Percentiles rank a stretch among this genome's conserved stretches.
These are phyloP conservation scores for Hypanus sabinus DNA, from an alignment of 2,113 vertebrate genomes.

Conservation along the genomic window DNA sequence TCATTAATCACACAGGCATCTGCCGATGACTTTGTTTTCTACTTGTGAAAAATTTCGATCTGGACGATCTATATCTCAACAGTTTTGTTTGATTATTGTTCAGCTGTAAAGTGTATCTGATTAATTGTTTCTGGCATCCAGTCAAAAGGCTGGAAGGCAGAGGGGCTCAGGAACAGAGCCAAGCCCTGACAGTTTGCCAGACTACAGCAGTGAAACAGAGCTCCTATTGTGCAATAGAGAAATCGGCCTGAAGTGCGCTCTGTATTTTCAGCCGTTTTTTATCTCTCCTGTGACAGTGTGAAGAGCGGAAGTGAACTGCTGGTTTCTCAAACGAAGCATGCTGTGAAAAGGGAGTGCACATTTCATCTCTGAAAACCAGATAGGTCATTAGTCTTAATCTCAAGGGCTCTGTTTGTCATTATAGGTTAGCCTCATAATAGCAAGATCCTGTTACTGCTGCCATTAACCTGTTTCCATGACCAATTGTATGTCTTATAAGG, in stretches of 20 bases:
- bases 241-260: conserved; percentile 50
- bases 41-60: conserved; percentile 53
- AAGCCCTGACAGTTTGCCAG: conserved; percentile 53
- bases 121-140: conserved; percentile 64
- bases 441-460: neutral
- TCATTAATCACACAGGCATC: conserved; percentile 66
- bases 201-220: conserved; percentile 53
- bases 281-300: conserved; percentile 45
- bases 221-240: conserved; percentile 46
- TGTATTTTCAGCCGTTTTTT: conserved; percentile 45
- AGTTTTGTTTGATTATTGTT: conserved; percentile 50
- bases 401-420: conserved; percentile 21
- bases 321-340: conserved; percentile 35
- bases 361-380: conserved; percentile 37
- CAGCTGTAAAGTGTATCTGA: conserved; percentile 59
- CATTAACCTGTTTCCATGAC: conserved; percentile 6
- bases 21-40: conserved; percentile 52
- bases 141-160: conserved; percentile 61
- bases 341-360: conserved; percentile 36
- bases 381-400: conserved; percentile 36
- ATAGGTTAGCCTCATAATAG: conserved; percentile 35
- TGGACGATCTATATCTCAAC: conserved; percentile 58
- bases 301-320: conserved; percentile 46
- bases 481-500: neutral
- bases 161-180: conserved; percentile 61